These are phyloP conservation scores for Platichthys flesus DNA, from an alignment of 2,113 vertebrate species.

Conservation along the genomic window DNA sequence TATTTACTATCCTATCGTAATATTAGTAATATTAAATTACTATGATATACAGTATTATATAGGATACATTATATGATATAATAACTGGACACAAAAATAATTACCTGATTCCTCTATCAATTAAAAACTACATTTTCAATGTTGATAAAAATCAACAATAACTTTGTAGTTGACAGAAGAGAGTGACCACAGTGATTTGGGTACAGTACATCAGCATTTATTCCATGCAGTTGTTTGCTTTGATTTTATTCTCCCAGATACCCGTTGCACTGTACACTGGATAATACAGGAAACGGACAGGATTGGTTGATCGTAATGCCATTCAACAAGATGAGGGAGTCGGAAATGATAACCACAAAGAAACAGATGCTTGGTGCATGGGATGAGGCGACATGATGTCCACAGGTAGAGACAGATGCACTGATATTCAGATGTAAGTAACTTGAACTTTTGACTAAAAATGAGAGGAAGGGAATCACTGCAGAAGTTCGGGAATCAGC, in stretches of 20 bases:
- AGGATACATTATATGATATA: no score
- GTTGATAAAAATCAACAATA: not conserved
- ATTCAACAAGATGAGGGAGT: constrained; percentile 65
- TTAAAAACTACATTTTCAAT: not conserved
- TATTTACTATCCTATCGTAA: no score
- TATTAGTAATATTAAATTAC: no score
- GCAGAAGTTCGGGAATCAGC: constrained; percentile 41
- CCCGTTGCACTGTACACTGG: constrained; percentile 87
- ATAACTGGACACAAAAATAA: no score
- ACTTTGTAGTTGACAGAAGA: constrained; percentile 17
- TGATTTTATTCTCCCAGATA: constrained; percentile 88
- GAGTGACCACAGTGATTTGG: constrained; percentile 41
- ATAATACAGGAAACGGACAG: constrained; percentile 82
- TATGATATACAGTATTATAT: no score
- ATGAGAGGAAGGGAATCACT: constrained; percentile 39
- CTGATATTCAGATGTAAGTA: constrained; percentile 70
- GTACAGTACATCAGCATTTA: constrained; percentile 94
- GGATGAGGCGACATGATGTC: constrained; percentile 64
- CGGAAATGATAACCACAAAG: constrained; percentile 66
- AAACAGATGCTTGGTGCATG: constrained; percentile 60
- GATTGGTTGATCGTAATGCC: constrained; percentile 83
- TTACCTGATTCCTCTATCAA: not conserved
- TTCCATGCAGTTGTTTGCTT: constrained; percentile 94
- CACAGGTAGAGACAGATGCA: constrained; percentile 66
- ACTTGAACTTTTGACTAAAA: constrained; percentile 49